phyloP scores from a whole-genome alignment of 2,888 invertebrate species.

The Plagiodera versicolora region DNA sequence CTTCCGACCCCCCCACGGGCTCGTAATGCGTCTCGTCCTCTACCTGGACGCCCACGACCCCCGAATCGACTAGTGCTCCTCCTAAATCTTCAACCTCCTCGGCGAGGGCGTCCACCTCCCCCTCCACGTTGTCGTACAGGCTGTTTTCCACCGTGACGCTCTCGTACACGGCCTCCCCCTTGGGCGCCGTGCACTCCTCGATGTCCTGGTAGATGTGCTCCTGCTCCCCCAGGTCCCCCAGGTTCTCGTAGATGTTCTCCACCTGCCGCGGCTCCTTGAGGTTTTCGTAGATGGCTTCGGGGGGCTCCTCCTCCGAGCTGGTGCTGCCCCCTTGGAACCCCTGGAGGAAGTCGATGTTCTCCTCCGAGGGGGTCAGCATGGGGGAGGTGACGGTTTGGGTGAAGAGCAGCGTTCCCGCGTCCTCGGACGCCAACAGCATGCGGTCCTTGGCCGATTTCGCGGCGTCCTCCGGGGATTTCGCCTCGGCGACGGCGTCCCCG shows the following conservation, averaged over 20 bases:
- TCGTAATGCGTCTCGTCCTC: conserved; percentile 2
- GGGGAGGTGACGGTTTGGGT: conserved; percentile 56
- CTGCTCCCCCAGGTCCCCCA: conserved; percentile 25
- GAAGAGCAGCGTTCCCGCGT: conserved; percentile 50
- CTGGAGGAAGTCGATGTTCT: conserved; percentile 54
- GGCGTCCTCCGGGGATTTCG: conserved; percentile 23
- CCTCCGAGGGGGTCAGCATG: conserved; percentile 55
- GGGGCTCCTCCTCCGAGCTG: conserved; percentile 23
- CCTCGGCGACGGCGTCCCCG: conserved; percentile 11
- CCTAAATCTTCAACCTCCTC: neutral
- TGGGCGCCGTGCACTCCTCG: conserved; percentile 33
- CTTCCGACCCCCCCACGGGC: no score
- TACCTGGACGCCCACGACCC: no score
- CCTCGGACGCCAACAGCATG: conserved; percentile 53
- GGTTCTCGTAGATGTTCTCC: conserved; percentile 41
- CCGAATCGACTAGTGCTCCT: neutral
- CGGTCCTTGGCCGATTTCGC: conserved; percentile 48
- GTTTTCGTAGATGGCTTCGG: conserved; percentile 41
- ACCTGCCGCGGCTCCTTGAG: conserved; percentile 20
- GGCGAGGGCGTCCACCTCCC: neutral
- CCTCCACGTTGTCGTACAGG: conserved; percentile 17
- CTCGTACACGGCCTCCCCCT: conserved; percentile 21
- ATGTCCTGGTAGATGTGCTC: conserved; percentile 42
- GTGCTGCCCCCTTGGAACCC: conserved; percentile 47
- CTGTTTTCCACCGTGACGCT: conserved; percentile 28